phyloP scores from a whole-genome alignment of 2,888 invertebrate genomes.

The Neria commutata region DNA sequence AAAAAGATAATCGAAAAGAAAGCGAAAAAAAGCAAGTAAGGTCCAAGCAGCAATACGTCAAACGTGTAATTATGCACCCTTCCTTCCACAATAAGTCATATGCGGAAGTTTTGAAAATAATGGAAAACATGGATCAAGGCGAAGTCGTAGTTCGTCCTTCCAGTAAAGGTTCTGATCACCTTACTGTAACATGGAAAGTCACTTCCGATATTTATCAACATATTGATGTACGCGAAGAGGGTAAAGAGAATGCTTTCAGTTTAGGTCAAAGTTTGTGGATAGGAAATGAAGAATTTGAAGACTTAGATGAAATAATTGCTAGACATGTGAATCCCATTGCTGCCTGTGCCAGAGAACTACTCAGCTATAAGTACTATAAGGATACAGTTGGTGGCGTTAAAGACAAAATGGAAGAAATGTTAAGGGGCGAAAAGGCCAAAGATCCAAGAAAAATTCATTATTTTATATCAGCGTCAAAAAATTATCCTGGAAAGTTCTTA shows the following conservation, averaged over 20 bases:
- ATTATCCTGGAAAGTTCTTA: slow-evolving; percentile 90
- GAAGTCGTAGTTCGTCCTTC: slow-evolving; percentile 96
- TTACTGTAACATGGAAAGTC: slow-evolving; percentile 99
- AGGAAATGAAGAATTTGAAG: slow-evolving; percentile 93
- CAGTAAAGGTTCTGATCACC: slow-evolving; percentile 93
- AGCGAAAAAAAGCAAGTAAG: slow-evolving; percentile 83
- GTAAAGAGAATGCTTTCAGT: slow-evolving; percentile 95
- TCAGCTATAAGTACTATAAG: slow-evolving; percentile 89
- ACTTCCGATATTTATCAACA: slow-evolving; percentile 93
- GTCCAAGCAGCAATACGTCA: slow-evolving; percentile 85
- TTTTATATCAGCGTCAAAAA: slow-evolving; percentile 81
- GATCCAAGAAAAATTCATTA: slow-evolving; percentile 90
- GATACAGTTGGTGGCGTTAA: slow-evolving; percentile 78
- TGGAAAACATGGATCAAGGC: slow-evolving; percentile 93
- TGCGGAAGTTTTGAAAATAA: slow-evolving; percentile 87
- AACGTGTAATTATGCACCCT: slow-evolving; percentile 96
- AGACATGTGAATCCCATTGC: slow-evolving; percentile 97
- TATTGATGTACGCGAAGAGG: slow-evolving; percentile 93
- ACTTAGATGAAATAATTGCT: slow-evolving; percentile 98
- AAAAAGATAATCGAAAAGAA: slow-evolving; percentile 77
- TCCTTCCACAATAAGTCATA: slow-evolving; percentile 96
- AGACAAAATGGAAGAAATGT: slow-evolving; percentile 84
- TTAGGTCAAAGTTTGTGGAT: slow-evolving; percentile 89
- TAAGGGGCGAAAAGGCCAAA: slow-evolving; percentile 88
- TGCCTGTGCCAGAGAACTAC: slow-evolving; percentile 85